A percentile compares a stretch with the other conserved stretches of the same genome.
These are phyloP conservation scores for Psittacula echo DNA, from an alignment of 2,797 vertebrate species.

Conservation along the genomic window DNA sequence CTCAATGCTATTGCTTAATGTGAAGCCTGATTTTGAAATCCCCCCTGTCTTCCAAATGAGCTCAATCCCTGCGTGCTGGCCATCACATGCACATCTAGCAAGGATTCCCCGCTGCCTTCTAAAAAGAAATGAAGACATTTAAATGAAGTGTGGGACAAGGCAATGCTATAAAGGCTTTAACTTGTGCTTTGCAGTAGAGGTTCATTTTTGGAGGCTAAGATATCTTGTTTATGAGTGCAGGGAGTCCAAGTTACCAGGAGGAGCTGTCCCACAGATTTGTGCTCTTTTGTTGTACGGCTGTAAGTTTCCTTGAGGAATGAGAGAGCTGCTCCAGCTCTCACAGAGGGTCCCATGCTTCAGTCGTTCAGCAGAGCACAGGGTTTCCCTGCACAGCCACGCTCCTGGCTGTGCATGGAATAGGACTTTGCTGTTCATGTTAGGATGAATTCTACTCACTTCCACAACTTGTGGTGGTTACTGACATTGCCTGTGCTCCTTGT, in stretches of 20 bases:
- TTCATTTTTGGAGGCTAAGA: neutral
- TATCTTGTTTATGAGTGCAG: neutral
- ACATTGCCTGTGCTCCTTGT: fast-evolving
- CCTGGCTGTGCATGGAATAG: fast-evolving
- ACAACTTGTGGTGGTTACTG: neutral
- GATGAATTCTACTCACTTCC: neutral
- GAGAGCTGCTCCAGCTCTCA: neutral
- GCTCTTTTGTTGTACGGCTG: neutral
- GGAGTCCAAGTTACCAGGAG: neutral
- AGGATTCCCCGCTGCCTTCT: neutral
- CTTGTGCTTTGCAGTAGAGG: neutral
- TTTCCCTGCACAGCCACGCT: fast-evolving
- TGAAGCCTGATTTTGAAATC: slow-evolving; percentile 32
- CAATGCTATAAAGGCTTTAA: neutral
- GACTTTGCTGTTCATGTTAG: neutral
- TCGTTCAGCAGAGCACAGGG: fast-evolving
- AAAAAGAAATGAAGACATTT: neutral
- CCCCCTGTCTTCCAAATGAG: neutral
- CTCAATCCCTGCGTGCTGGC: neutral
- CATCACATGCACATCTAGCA: neutral
- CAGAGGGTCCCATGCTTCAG: neutral
- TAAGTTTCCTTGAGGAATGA: neutral
- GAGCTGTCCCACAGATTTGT: neutral
- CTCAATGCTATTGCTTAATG: neutral
- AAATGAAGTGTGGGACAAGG: neutral